Percentiles rank a stretch among this genome's conserved stretches.
Conservation (phyloP, 2,888 invertebrate genomes). For the Trimorus sp. region DNA sequence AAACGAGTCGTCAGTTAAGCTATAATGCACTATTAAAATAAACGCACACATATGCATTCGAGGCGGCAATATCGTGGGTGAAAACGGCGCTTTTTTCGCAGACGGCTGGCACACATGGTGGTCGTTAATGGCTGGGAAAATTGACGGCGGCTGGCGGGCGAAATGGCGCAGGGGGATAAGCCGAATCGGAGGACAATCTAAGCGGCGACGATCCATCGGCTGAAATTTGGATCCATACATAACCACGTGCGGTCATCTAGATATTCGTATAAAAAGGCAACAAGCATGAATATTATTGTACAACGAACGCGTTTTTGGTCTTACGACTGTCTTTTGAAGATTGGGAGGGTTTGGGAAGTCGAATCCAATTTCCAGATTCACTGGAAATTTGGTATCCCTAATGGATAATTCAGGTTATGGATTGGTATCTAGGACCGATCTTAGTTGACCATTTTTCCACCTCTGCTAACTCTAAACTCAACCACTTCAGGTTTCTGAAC, state of each 20-base stretch:
- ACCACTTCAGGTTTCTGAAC: neutral
- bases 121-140: constrained; percentile 44
- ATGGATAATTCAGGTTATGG: too few relatives aligned
- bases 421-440: too few relatives aligned
- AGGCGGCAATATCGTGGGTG: constrained; percentile 56
- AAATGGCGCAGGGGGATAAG: constrained; percentile 41
- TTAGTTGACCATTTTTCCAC: too few relatives aligned
- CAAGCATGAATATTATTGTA: constrained; percentile 35
- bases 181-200: constrained; percentile 43
- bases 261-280: constrained; percentile 28
- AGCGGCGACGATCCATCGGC: constrained; percentile 42
- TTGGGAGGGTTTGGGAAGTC: too few relatives aligned
- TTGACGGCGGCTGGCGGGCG: constrained; percentile 49
- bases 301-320: too few relatives aligned
- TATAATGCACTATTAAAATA: constrained; percentile 55
- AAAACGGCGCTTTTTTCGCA: constrained; percentile 46
- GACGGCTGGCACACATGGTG: constrained; percentile 46
- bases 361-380: too few relatives aligned
- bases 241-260: constrained; percentile 36
- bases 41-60: constrained; percentile 58
- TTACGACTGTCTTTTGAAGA: too few relatives aligned
- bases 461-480: neutral
- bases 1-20: constrained; percentile 26
- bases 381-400: too few relatives aligned
- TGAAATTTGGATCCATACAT: constrained; percentile 42